Conservation (phyloP, 2,113 vertebrate genomes). For the Phalacrocorax carbo region DNA sequence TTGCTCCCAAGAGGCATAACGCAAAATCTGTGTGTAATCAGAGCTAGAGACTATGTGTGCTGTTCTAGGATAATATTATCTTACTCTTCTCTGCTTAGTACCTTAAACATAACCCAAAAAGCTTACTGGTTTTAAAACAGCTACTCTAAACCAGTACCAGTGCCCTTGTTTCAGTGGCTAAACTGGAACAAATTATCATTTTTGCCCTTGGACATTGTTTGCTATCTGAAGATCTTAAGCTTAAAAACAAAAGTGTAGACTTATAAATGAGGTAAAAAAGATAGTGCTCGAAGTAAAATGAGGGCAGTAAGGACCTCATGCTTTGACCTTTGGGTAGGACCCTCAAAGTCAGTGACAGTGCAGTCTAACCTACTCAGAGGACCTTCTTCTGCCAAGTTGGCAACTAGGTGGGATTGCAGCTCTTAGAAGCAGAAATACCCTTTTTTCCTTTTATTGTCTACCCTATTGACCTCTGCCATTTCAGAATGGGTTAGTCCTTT, state of each 20-base stretch:
- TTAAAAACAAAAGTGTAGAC: background rate
- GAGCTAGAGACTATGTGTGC: background rate
- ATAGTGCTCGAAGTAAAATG: background rate
- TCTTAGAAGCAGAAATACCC: background rate
- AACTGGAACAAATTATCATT: background rate
- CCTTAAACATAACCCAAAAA: background rate
- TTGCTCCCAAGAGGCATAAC: background rate
- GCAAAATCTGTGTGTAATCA: conserved; percentile 21
- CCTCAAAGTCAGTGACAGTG: background rate
- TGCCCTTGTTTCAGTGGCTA: background rate
- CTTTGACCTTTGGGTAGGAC: background rate
- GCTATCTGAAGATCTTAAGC: background rate
- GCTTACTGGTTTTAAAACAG: background rate
- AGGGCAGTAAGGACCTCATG: background rate
- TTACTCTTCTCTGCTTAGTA: background rate
- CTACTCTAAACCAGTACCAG: background rate
- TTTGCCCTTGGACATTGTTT: background rate
- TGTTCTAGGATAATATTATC: conserved; percentile 7
- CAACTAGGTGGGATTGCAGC: background rate
- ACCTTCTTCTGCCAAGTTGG: background rate
- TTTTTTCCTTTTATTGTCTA: background rate
- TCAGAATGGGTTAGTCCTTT: background rate
- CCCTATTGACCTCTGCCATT: background rate
- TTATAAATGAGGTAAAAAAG: background rate
- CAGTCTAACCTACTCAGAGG: background rate